Base-by-base conservation (phyloP, 2,888 invertebrate genomes). In the Biston stratarius region DNA sequence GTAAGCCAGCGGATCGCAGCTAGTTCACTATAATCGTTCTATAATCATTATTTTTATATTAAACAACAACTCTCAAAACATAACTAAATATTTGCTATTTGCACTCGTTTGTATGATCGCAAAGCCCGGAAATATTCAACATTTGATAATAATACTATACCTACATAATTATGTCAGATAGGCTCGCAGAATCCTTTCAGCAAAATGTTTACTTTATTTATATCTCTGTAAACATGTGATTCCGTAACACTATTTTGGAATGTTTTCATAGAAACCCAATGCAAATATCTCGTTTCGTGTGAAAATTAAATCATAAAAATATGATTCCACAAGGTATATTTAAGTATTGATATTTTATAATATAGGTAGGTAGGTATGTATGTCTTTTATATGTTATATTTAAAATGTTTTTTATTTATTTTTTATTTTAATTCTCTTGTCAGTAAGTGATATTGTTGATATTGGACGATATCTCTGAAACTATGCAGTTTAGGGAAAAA, bases 91-190 rank as follows among this genome's bases (percentile, higher is more conserved):
- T 48, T 48, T 24, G 24, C 24, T 24, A 24, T 24, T 2, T 24
- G 24, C 24, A 24, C 24, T 24, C 24, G 3, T 24, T 24, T 48
- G 12, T 51, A 51, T 51, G 11, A 49, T 49, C 33, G 6, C 49
- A 10, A 34, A 49, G 38, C 40, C 62, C 49, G 62, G 62, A 56
- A 63, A 56, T 49, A 53, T 14, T 49, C 12, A 34, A 52, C 52
- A 6, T 51, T 38, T 38, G 14, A 10, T 52, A 52, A 2, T 11
- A 12, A 15, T 33, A 49, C 38, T 11, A 9, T 49, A 34, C 24
- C 5, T 33, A 49, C 38, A 33, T 11, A 33, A 34, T 10, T 38
- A 38, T 51, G 34, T 63, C 40, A 63, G 44, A 42, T 56, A 63
- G 33, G 55, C 48, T 47, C 48, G 10, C 38, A 9, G 9, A 42